These are phyloP conservation scores for Chesias legatella DNA, from an alignment of 2,888 invertebrate species.

Conservation along the genomic window DNA sequence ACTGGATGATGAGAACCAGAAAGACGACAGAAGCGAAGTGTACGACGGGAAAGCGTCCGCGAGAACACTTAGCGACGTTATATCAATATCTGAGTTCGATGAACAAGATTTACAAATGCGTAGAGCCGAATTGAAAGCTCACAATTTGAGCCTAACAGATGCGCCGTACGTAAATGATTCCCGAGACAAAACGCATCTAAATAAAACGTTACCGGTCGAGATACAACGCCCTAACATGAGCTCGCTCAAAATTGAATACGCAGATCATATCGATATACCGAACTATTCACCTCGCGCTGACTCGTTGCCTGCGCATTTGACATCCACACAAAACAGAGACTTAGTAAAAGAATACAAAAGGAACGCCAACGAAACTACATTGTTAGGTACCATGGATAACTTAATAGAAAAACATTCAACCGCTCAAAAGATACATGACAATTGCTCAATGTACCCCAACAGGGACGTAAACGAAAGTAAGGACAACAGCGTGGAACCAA, in stretches of 20 bases:
- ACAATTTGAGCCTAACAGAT: constrained; percentile 47
- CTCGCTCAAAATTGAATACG: constrained; percentile 58
- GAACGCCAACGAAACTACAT: constrained; percentile 69
- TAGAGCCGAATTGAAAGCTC: constrained; percentile 62
- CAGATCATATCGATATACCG: constrained; percentile 53
- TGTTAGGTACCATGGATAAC: constrained; percentile 54
- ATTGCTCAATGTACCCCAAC: constrained; percentile 75
- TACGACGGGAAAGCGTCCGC: constrained; percentile 82
- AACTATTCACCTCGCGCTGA: constrained; percentile 60
- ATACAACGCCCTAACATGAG: constrained; percentile 57
- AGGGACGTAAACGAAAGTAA: constrained; percentile 62
- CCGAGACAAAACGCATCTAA: constrained; percentile 42
- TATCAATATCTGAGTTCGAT: constrained; percentile 87
- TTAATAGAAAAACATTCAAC: constrained; percentile 47
- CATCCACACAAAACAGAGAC: constrained; percentile 64
- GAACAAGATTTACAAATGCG: constrained; percentile 82
- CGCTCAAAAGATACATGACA: constrained; percentile 61
- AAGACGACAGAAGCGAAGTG: constrained; percentile 64
- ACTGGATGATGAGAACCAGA: constrained; percentile 78
- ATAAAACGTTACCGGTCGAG: constrained; percentile 61
- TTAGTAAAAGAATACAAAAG: constrained; percentile 54
- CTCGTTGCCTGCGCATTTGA: constrained; percentile 63
- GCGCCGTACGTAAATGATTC: constrained; percentile 40
- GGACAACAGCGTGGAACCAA: constrained; percentile 64
- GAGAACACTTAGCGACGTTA: constrained; percentile 85